Percentiles rank a stretch among this genome's conserved stretches.
These are phyloP conservation scores for Gryllus longicercus DNA, from an alignment of 2,888 invertebrate genomes.

Conservation along the genomic window DNA sequence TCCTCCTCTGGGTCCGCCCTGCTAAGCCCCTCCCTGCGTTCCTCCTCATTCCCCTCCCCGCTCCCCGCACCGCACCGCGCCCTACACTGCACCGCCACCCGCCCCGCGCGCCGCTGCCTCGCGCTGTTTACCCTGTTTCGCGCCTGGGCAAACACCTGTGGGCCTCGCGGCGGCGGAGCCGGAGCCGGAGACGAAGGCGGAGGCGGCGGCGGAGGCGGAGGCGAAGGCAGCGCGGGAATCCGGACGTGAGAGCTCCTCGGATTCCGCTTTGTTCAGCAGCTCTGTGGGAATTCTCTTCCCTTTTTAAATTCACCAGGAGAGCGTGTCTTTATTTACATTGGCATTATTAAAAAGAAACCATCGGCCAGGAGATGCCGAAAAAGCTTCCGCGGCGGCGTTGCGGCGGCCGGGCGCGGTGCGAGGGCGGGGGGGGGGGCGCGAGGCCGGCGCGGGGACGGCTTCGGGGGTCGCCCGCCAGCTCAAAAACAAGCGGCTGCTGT, in stretches of 20 bases:
- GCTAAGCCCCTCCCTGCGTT: too few relatives aligned
- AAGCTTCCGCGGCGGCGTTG: not conserved
- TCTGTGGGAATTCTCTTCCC: slow-evolving; percentile 8
- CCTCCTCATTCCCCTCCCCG: not conserved
- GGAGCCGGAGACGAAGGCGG: not conserved
- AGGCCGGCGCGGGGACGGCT: not conserved
- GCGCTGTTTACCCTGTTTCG: not conserved
- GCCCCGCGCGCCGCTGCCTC: not conserved
- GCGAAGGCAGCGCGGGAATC: too few relatives aligned
- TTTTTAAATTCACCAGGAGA: not conserved
- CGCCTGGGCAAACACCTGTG: slow-evolving; percentile 9
- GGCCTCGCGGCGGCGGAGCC: not conserved
- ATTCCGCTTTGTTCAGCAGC: slow-evolving; percentile 17
- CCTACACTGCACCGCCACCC: not conserved
- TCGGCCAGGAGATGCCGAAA: slow-evolving; percentile 6
- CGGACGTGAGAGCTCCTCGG: not conserved
- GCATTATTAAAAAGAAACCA: slow-evolving; percentile 17
- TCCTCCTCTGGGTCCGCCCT: too few relatives aligned
- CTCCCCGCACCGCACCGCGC: not conserved
- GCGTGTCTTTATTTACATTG: slow-evolving; percentile 17
- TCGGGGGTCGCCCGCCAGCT: not conserved
- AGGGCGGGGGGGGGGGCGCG: not conserved
- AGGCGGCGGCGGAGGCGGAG: not conserved
- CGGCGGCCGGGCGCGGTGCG: not conserved
- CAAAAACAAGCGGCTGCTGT: not conserved